A percentile compares a stretch with the other conserved stretches of the same genome.
phyloP scores from a whole-genome alignment of 64 coral and sea anemone species.

The Montipora efflorescens region DNA sequence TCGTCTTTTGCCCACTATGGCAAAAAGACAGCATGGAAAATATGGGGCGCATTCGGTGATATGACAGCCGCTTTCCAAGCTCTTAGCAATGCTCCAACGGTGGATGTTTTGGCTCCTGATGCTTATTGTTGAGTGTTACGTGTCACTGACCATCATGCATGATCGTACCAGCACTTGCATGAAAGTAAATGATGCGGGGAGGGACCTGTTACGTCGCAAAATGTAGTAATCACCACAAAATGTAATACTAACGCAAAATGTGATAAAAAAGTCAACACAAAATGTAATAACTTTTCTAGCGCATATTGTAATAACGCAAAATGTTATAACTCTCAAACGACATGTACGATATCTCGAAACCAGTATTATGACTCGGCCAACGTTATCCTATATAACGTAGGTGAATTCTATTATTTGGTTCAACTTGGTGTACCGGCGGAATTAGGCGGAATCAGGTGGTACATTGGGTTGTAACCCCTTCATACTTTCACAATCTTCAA shows the following conservation, averaged over 20 bases:
- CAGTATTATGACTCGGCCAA: background rate
- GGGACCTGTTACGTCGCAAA: background rate
- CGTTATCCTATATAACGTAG: slow-evolving; percentile 1
- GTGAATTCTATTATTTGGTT: background rate
- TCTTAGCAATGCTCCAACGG: no score
- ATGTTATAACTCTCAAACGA: background rate
- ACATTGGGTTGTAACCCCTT: background rate
- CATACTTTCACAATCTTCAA: background rate
- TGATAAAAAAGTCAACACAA: background rate
- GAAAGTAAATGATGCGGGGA: no score
- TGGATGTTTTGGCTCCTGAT: no score
- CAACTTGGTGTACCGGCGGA: background rate
- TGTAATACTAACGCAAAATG: background rate
- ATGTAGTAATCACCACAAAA: background rate
- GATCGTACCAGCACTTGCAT: no score
- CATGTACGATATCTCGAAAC: background rate
- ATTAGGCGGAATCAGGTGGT: background rate
- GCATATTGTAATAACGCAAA: background rate
- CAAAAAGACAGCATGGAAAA: no score
- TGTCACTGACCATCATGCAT: no score
- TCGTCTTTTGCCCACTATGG: no score
- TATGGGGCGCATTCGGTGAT: no score
- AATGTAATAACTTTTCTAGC: background rate
- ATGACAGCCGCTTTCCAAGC: no score
- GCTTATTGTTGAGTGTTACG: no score